Base-by-base conservation (phyloP, 2,113 vertebrate species). In the Falco punctatus region DNA sequence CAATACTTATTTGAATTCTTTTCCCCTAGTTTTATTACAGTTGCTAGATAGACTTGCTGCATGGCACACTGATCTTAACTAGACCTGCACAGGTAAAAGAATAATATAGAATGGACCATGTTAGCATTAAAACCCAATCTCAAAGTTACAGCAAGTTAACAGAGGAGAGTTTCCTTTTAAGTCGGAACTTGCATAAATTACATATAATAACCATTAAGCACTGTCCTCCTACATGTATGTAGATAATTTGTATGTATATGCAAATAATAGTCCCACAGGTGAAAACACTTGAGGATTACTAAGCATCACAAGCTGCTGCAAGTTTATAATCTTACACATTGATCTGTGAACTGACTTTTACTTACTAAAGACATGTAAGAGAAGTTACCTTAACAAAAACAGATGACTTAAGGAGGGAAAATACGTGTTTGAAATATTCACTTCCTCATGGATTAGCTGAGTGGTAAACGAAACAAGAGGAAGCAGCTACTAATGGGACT, bases 401-500 rank as follows among this genome's bases (percentile, higher is more conserved):
- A 83, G 24, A 28, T 62, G 44, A 81, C 75, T 71, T 73, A 64
- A 80, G 79, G 48, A 94, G 55, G 14, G n/a, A 48, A 81, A 81
- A 61, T 87, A 51, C 87, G 16, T 86, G 55, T 81, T 84, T 88
- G 65, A 96, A 92, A 81, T 35, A 49, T 8, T 90, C 51, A 46
- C 22, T 92, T 85, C 83, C 80, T 88, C 73, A 74, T 49, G 54
- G 48, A 61, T 93, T 79, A 79, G 40, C 66, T 86, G 62, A 94
- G 61, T 87, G 15, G 71, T 62, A 95, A 67, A 91, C 52, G 48
- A 82, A 89, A 92, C 11, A 54, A 55, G 69, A 84, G 42, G 40
- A 85, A 65, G 52, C 91, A 17, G 40, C 44, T 72, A 33, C 57
- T 69, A 92, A 87, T n/a, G 52, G 46, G 21, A 73, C 79, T 84